Percentiles rank a stretch among this genome's conserved stretches.
These are phyloP conservation scores for Labia minor DNA, from an alignment of 2,888 invertebrate genomes.

Conservation along the genomic window DNA sequence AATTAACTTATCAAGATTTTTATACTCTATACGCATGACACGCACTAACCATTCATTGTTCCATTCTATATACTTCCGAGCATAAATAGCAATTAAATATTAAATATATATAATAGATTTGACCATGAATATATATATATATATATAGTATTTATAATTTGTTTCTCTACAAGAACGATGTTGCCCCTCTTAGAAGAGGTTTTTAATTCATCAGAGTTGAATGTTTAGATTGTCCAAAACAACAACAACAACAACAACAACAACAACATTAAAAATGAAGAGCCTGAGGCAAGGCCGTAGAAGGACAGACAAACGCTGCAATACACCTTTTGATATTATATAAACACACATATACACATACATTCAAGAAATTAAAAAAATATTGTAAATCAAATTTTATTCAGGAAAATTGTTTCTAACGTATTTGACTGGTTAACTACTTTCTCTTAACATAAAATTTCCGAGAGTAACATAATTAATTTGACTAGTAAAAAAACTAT, in stretches of 20 bases:
- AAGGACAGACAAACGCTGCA: constrained; percentile 5
- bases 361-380: too few relatives aligned
- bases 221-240: neutral
- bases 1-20: neutral
- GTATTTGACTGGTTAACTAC: too few relatives aligned
- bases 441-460: too few relatives aligned
- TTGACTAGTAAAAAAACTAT: too few relatives aligned
- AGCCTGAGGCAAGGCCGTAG: neutral
- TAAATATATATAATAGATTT: neutral
- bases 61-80: neutral
- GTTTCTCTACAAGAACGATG: neutral
- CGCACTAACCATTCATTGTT: neutral
- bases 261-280: neutral
- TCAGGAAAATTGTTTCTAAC: too few relatives aligned
- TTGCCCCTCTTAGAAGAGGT: neutral
- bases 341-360: too few relatives aligned
- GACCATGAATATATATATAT: neutral
- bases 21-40: neutral
- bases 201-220: neutral
- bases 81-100: neutral
- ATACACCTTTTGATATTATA: too few relatives aligned
- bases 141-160: neutral
- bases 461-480: too few relatives aligned
- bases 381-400: too few relatives aligned
- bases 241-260: neutral